phyloP scores from a whole-genome alignment of 2,113 vertebrate genomes.

The Passer domesticus region DNA sequence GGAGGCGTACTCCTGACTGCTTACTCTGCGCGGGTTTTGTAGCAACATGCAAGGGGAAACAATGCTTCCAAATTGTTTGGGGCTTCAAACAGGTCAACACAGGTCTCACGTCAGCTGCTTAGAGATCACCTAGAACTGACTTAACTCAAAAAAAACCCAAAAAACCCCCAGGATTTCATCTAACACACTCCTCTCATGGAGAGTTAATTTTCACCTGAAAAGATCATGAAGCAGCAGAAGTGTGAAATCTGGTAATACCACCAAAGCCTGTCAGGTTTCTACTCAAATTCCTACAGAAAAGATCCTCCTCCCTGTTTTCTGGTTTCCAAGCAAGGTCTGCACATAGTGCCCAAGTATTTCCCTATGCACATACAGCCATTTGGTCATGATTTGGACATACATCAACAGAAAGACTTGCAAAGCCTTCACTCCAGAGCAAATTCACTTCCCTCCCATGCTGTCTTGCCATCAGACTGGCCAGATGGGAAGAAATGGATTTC shows the following conservation, averaged over 20 bases:
- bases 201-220: not conserved
- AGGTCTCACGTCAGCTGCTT: slow-evolving; percentile 23
- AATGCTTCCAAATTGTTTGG: not conserved
- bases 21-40: slow-evolving; percentile 12
- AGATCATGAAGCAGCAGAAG: not conserved
- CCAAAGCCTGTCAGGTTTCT: not conserved
- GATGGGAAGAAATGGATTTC: not conserved
- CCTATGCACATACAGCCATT: not conserved
- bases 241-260: not conserved
- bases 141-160: not conserved
- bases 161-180: not conserved
- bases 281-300: not conserved
- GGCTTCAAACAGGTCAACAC: not conserved
- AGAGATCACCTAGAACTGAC: not conserved
- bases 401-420: not conserved
- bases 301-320: not conserved
- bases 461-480: not conserved
- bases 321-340: not conserved
- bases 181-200: not conserved
- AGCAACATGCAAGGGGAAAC: not conserved
- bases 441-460: accelerated
- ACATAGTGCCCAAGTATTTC: not conserved
- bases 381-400: not conserved
- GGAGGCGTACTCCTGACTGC: not conserved
- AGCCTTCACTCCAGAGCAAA: not conserved